A percentile compares a stretch with the other conserved stretches of the same genome.
Evolutionary conservation across 1,140 invertebrate species (phyloP).

Genomic region (Papilio polytes): DNA sequence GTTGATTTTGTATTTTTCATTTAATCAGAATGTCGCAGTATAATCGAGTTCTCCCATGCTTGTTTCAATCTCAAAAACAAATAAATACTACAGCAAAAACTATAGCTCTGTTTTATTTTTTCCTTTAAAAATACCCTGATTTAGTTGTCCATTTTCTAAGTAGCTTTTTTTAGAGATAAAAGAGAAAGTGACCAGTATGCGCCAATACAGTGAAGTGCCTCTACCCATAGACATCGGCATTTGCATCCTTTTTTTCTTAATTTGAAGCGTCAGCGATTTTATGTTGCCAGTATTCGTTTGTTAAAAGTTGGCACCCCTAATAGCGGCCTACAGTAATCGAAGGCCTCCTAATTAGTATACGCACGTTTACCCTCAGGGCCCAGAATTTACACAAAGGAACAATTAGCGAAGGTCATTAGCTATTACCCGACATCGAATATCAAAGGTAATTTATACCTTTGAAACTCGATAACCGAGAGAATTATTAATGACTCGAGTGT

Average conservation of each 20-base stretch:
- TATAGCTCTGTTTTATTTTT: not conserved
- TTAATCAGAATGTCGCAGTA: conserved; percentile 27
- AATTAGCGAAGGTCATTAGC: not conserved
- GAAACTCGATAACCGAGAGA: not conserved
- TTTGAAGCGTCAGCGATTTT: too few relatives aligned
- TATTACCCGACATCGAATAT: conserved; percentile 5
- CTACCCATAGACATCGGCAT: too few relatives aligned
- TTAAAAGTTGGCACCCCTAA: too few relatives aligned
- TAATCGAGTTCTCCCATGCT: conserved; percentile 9
- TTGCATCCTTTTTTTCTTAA: too few relatives aligned
- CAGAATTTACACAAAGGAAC: conserved; percentile 13
- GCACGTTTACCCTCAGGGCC: not conserved
- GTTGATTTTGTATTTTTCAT: conserved; percentile 38
- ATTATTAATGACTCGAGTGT: conserved; percentile 2
- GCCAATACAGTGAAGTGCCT: too few relatives aligned
- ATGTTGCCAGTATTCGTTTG: too few relatives aligned
- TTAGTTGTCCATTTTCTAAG: too few relatives aligned
- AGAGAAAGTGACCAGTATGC: too few relatives aligned
- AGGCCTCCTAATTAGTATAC: not conserved
- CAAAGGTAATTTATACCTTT: conserved; percentile 11
- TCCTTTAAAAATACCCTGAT: not conserved
- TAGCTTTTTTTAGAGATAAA: too few relatives aligned
- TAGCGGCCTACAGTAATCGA: not conserved
- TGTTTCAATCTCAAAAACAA: not conserved
- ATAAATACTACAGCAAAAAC: not conserved